Percentiles rank a stretch among this genome's conserved stretches.
These are phyloP conservation scores for Altica lythri DNA, from an alignment of 2,888 invertebrate genomes.

Conservation along the genomic window DNA sequence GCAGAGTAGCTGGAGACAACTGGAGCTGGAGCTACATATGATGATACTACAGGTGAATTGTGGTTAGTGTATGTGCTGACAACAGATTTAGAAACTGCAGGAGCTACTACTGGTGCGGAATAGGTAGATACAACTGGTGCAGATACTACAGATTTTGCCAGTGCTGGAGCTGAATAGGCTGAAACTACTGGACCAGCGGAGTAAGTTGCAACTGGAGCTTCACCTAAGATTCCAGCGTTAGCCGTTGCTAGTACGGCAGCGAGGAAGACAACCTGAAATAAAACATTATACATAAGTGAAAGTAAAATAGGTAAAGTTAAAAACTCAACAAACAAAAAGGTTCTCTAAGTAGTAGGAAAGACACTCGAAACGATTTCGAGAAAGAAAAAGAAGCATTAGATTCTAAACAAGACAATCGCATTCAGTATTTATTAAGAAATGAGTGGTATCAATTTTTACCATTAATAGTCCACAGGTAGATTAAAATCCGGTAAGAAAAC, in stretches of 20 bases:
- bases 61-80: slow-evolving; percentile 53
- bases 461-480: too few relatives aligned
- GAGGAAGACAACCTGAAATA: slow-evolving; percentile 60
- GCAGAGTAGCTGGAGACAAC: slow-evolving; percentile 63
- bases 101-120: slow-evolving; percentile 52
- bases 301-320: background rate
- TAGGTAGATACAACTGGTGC: slow-evolving; percentile 47
- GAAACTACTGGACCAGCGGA: slow-evolving; percentile 53
- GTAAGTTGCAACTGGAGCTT: slow-evolving; percentile 44
- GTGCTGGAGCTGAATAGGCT: slow-evolving; percentile 44
- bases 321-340: background rate
- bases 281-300: background rate
- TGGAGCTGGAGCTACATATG: slow-evolving; percentile 35
- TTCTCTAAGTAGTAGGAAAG: background rate
- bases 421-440: background rate
- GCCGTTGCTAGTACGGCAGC: slow-evolving; percentile 65
- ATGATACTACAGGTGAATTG: slow-evolving; percentile 51
- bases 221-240: slow-evolving; percentile 62
- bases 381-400: background rate
- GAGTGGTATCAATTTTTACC: background rate
- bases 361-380: too few relatives aligned
- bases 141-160: slow-evolving; percentile 41
- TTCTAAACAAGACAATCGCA: too few relatives aligned
- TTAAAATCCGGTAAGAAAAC: too few relatives aligned
- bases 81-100: slow-evolving; percentile 57